Evolutionary conservation across 2,113 vertebrate genomes (phyloP).

Genomic region (Phoenicopterus ruber): DNA sequence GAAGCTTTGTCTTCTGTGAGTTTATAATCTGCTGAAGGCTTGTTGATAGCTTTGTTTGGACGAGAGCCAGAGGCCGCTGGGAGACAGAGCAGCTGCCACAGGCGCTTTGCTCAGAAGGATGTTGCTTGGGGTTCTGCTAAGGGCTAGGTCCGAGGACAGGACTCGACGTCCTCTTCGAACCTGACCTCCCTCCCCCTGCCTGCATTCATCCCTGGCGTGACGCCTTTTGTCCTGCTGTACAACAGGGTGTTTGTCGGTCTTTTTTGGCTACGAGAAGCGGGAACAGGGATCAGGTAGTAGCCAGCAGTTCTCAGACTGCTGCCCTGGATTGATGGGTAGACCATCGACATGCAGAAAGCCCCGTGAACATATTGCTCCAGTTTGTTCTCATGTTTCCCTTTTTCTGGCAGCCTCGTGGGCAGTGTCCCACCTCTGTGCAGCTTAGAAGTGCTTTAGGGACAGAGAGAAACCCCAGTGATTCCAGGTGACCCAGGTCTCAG

Average conservation of each 20-base stretch:
- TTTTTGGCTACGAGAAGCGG: neutral
- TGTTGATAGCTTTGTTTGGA: neutral
- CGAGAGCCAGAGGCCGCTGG: neutral
- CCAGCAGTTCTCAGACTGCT: neutral
- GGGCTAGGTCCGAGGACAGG: neutral
- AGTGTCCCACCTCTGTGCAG: neutral
- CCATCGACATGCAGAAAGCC: neutral
- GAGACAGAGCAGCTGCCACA: neutral
- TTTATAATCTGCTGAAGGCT: neutral
- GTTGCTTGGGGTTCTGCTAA: neutral
- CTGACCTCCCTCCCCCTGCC: neutral
- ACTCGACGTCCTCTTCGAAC: neutral
- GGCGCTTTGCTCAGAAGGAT: neutral
- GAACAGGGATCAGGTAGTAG: neutral
- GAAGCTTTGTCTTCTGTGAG: neutral
- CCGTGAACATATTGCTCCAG: fast-evolving
- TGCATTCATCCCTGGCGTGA: neutral
- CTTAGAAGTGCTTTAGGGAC: neutral
- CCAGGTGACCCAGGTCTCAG: neutral
- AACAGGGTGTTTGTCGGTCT: neutral
- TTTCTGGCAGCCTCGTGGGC: neutral
- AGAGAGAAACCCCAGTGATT: neutral
- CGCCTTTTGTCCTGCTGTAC: neutral
- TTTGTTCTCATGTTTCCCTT: neutral
- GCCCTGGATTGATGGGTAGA: neutral